Evolutionary conservation across 1,140 invertebrate species (phyloP), one percentile per base, ranked within the genome.

Genomic region (Campoletis sonorensis): DNA sequence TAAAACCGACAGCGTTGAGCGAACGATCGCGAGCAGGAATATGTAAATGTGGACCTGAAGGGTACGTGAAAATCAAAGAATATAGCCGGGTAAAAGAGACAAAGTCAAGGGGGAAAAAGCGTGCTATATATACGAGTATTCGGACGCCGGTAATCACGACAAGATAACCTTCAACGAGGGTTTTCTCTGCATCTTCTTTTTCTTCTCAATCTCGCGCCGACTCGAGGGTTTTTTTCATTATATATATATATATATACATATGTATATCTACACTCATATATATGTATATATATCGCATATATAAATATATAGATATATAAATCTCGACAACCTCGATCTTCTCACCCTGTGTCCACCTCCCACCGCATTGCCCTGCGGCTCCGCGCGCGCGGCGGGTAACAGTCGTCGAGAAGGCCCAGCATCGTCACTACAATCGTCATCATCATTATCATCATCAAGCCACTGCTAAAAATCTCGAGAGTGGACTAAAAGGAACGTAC

Each of bases 91-190:
- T 58, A 4, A 58, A 23, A 58, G 54, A 58, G 54, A 58, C 54
- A 45, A 45, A 45, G 13, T 45, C 40, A 11, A 4, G 40, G 5
- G 40, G 13, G 40, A 45, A 45, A 13, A 13, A 45, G 8, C 40
- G 40, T 45, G 7, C 8, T 27, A 67, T 67, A 67, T 67, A 67
- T 67, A 67, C 21, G 23, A 27, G 23, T 67, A 23, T 23, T 15
- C 64, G 45, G 76, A 78, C 81, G 81, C 81, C 81, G 81, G 81
- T 82, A 72, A 49, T 27, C 75, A 49, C 40, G 54, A 61, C 23
- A 30, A 64, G 64, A 82, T 82, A 82, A 82, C 81, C 81, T 82
- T 82, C 81, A 82, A 54, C 49, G 64, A 78, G 68, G 49, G 33
- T 11, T 71, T 82, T 45, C 70, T 30, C 26, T 61, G 68, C 33